Evolutionary conservation across 2,888 invertebrate genomes (phyloP).

Genomic region (Xestia ashworthii): DNA sequence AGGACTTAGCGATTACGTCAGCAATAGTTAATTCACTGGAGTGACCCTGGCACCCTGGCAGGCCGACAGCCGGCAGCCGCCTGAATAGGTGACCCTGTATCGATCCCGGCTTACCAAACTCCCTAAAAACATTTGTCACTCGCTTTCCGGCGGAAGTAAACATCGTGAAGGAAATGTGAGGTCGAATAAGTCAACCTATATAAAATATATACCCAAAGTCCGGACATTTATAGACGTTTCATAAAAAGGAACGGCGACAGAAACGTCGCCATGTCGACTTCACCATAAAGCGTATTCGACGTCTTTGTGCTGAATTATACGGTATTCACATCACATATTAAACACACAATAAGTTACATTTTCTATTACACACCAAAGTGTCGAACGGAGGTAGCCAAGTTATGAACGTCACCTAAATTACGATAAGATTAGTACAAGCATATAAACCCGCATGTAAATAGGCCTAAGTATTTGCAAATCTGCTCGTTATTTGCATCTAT

Average conservation of each 20-base stretch:
- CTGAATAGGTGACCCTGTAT: constrained; percentile 63
- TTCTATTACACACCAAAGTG: constrained; percentile 4
- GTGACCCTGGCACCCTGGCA: constrained; percentile 50
- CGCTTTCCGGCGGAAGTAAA: constrained; percentile 66
- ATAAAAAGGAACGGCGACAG: constrained; percentile 55
- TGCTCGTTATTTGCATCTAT: constrained; percentile 5
- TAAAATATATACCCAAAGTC: constrained; percentile 56
- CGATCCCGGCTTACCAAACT: constrained; percentile 65
- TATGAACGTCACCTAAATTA: background rate
- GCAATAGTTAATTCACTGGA: constrained; percentile 43
- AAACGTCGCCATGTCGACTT: constrained; percentile 44
- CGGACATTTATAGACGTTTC: constrained; percentile 60
- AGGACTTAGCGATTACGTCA: constrained; percentile 45
- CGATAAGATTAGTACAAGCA: background rate
- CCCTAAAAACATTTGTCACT: constrained; percentile 69
- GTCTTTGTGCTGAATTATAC: constrained; percentile 37
- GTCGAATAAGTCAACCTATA: constrained; percentile 66
- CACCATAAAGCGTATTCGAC: constrained; percentile 40
- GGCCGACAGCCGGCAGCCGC: constrained; percentile 34
- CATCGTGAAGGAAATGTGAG: constrained; percentile 67
- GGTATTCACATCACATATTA: constrained; percentile 22
- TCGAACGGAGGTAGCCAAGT: background rate
- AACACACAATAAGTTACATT: constrained; percentile 6
- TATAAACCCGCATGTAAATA: background rate
- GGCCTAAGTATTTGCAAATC: constrained; percentile 1